Base-by-base conservation (phyloP, 1,140 invertebrate species). In the Heliconius eleuchia region DNA sequence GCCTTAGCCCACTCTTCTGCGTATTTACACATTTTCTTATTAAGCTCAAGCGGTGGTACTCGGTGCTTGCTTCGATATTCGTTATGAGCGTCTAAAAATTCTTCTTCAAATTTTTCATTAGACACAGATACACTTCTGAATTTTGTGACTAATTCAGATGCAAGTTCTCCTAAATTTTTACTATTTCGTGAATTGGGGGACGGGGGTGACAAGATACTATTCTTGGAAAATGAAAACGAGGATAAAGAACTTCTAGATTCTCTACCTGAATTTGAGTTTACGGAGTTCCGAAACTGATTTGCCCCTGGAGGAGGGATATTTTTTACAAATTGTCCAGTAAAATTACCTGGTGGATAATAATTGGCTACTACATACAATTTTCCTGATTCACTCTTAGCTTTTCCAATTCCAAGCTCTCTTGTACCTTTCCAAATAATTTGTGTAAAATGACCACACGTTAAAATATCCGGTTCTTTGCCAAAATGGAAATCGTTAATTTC, bases 321-420 rank as follows among this genome's bases (percentile, higher is more conserved):
- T 76, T 96, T 96, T 0, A 93, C 86, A 83, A 97, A 98, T 74
- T 96, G 95, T 1, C 97, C 97, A 11, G 97, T 94, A 75, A 96
- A 96, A 86, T 98, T 98, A 46, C 97, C 97, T n/a, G 97, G 95
- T n/a, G 97, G 97, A 91, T 96, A 95, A 82, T 98, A 98, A 91
- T 97, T 97, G 1, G 96, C 97, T 1, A 98, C 97, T 1, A 98
- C 96, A 70, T 96, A 91, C 91, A 96, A 81, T 93, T 96, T 89
- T 9, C 93, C 93, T 13, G 91, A 88, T 85, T 94, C 93, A 77
- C 95, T 96, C 85, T 96, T 96, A 16, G 97, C 97, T 83, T 96
- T 95, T 4, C 96, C 97, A 9, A 98, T 96, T 1, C 97, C 98
- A 80, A 98, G 91, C 87, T 98, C 96, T 80, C 92, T 96, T 1